phyloP scores from a whole-genome alignment of 1,140 invertebrate genomes.

The Macrosteles quadrilineatus region DNA sequence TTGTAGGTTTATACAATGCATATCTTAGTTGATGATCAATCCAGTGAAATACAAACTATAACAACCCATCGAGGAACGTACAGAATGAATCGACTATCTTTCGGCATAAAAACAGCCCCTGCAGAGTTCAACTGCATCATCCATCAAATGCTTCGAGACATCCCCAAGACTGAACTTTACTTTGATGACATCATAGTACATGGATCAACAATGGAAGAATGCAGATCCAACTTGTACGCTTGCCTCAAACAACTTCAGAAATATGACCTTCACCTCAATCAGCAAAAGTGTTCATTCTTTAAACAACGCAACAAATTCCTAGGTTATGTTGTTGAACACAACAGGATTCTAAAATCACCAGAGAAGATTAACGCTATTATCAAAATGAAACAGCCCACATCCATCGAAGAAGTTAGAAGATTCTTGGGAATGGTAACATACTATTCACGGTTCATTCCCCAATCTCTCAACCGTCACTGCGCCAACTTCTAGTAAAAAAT shows the following conservation, averaged over 20 bases:
- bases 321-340: conserved; percentile 39
- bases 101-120: too few relatives aligned
- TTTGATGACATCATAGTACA: too few relatives aligned
- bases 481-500: not conserved
- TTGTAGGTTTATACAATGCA: not conserved
- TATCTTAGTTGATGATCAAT: not conserved
- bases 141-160: too few relatives aligned
- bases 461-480: conserved; percentile 10
- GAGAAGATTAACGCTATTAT: too few relatives aligned
- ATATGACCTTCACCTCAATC: conserved; percentile 36
- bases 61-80: too few relatives aligned
- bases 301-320: conserved; percentile 37
- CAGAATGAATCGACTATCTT: too few relatives aligned
- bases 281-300: too few relatives aligned
- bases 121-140: too few relatives aligned
- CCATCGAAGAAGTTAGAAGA: conserved; percentile 42
- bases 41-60: too few relatives aligned
- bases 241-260: conserved; percentile 17
- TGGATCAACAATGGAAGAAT: not conserved
- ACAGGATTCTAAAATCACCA: too few relatives aligned
- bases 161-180: too few relatives aligned
- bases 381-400: conserved; percentile 37
- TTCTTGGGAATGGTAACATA: too few relatives aligned
- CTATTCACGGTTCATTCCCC: conserved; percentile 45
- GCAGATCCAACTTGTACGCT: not conserved